These are phyloP conservation scores for Drosophila ananassae DNA, from an alignment of 1,140 invertebrate genomes.

Conservation along the genomic window DNA sequence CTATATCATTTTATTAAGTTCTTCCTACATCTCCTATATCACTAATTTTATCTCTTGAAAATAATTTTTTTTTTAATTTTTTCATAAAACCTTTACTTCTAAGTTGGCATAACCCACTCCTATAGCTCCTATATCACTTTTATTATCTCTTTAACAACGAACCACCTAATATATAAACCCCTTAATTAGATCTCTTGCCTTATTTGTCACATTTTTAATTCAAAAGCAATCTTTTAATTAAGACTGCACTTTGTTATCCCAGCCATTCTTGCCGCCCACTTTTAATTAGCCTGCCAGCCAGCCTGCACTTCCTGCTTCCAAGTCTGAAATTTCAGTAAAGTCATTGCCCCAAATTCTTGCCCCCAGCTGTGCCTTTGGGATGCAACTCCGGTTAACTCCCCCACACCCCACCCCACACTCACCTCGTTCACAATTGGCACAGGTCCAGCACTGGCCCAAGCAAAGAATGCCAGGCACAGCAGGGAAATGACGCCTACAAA, in stretches of 20 bases:
- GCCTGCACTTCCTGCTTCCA: conserved; percentile 32
- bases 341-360: conserved; percentile 59
- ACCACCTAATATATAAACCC: no score
- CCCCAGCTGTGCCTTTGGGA: conserved; percentile 29
- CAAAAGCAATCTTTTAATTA: conserved; percentile 57
- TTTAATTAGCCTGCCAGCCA: conserved; percentile 32
- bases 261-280: conserved; percentile 29
- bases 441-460: conserved; percentile 74
- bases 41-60: no score
- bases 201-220: conserved; percentile 33
- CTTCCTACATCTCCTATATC: no score
- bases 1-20: no score
- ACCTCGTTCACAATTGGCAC: conserved; percentile 84
- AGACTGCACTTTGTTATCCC: conserved; percentile 41
- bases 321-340: conserved; percentile 30
- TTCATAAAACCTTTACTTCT: no score
- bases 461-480: conserved; percentile 64
- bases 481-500: conserved; percentile 66
- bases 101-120: no score
- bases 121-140: no score
- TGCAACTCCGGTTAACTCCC: conserved; percentile 1
- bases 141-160: no score
- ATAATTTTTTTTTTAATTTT: no score
- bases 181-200: no score
- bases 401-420: conserved; percentile 34